Conservation (phyloP, 2,113 vertebrate genomes). For the Nothoprocta pentlandii region DNA sequence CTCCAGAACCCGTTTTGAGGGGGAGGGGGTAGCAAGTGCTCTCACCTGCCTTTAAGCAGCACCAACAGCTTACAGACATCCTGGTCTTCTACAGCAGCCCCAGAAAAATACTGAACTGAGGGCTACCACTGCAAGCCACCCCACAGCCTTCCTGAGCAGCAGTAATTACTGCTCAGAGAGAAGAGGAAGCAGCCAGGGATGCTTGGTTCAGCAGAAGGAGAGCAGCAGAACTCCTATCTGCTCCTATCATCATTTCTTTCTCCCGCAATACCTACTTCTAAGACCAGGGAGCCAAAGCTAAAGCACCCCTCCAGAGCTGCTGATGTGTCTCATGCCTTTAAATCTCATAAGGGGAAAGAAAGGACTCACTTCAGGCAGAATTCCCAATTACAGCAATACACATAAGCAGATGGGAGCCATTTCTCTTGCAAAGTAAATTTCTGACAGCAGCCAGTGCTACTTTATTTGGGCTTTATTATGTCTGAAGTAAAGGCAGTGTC, state of each 20-base stretch:
- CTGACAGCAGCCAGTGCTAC: neutral
- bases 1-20: neutral
- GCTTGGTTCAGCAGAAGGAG: neutral
- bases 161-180: neutral
- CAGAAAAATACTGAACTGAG: neutral
- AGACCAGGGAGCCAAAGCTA: accelerated
- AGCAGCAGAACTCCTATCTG: neutral
- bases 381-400: neutral
- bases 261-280: neutral
- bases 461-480: neutral
- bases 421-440: neutral
- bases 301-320: accelerated
- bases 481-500: neutral
- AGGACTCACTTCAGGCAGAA: neutral
- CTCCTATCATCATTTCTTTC: neutral
- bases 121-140: neutral
- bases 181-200: neutral
- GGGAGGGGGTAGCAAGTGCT: accelerated
- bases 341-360: neutral
- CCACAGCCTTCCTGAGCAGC: neutral
- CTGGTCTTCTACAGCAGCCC: neutral
- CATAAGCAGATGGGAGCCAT: neutral
- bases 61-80: neutral
- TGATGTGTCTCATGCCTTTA: neutral
- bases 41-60: neutral